Percentiles rank a stretch among this genome's conserved stretches.
Conservation (phyloP, 2,113 vertebrate genomes). For the Mastomys coucha region DNA sequence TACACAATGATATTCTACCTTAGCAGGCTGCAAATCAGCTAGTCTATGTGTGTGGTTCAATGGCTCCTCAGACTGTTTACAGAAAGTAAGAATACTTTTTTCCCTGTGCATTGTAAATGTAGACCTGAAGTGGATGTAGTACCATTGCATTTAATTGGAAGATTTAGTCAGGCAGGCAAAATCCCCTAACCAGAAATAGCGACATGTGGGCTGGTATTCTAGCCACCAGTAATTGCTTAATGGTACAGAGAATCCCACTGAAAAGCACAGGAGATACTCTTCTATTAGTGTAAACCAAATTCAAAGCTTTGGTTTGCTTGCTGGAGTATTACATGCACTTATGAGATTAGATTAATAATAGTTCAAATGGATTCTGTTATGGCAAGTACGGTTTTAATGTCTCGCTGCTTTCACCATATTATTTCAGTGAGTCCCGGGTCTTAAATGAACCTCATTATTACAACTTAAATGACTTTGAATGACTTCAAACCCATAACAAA, state of each 20-base stretch:
- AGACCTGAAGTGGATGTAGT: conserved; percentile 61
- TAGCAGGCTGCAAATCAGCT: neutral
- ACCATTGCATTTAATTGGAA: conserved; percentile 83
- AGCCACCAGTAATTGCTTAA: conserved; percentile 84
- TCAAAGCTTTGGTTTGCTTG: conserved; percentile 83
- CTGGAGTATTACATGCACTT: conserved; percentile 84
- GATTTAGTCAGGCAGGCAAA: conserved; percentile 77
- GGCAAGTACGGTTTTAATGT: conserved; percentile 80
- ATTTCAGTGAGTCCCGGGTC: conserved; percentile 80
- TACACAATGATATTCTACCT: neutral
- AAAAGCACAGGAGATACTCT: conserved; percentile 83
- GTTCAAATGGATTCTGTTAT: conserved; percentile 82
- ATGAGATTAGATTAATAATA: conserved; percentile 88
- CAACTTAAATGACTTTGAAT: conserved; percentile 72
- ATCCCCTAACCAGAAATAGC: conserved; percentile 83
- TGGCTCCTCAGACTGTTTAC: conserved; percentile 60
- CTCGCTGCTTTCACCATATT: conserved; percentile 81
- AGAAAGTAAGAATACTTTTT: conserved; percentile 68
- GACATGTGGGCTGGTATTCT: conserved; percentile 75
- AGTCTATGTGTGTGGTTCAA: conserved; percentile 57
- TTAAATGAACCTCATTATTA: conserved; percentile 84
- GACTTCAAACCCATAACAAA: conserved; percentile 62
- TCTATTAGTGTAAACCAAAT: conserved; percentile 83
- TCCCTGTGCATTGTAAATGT: conserved; percentile 48
- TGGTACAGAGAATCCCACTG: conserved; percentile 74